Base-by-base conservation (phyloP, 2,113 vertebrate species). In the Macroglossus sobrinus region DNA sequence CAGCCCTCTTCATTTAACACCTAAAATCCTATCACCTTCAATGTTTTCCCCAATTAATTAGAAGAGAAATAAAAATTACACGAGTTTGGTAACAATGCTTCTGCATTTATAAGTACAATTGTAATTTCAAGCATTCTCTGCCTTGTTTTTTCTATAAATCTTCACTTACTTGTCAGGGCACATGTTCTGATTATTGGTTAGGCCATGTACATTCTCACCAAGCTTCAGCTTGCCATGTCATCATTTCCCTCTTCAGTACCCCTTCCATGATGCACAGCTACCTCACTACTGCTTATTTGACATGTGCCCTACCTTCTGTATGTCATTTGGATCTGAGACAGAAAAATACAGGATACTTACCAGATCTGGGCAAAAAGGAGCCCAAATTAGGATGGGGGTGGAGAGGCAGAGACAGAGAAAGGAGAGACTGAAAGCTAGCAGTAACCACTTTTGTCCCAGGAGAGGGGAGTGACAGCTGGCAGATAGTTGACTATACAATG, bases 391-490 rank as follows among this genome's bases (percentile, higher is more conserved):
- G 64, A 53, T 69, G 30, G 59, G 14, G n/a, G 3, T 64, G 3
- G 30, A 21, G 53, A 53, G 10, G 45, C 8, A 69, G 16, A 14
- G 50, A 63, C 38, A n/a, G 19, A 21, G 28, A 24, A 14, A 66
- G 47, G 57, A 38, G 11, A 75, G 7, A 47, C 26, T 59, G 79
- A 63, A 63, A 74, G 35, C 86, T 81, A 66, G 45, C 40, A 78
- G 26, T 61, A 19, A 47, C 21, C 68, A 68, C 8, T 89, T 78
- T 8, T 84, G 63, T 91, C 72, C 78, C 47, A 30, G 47, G 92
- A 95, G n/a, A 91, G 47, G 33, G 30, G 30, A 91, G n/a, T 66
- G 82, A 86, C 86, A 82, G 94, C 81, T 91, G 86, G 76, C n/a
- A 72, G 89, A 15, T 10, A 92, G 81, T 55, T 85, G 81, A 64